phyloP scores from a whole-genome alignment of 2,797 vertebrate genomes.

The Paramormyrops hopkinsi region DNA sequence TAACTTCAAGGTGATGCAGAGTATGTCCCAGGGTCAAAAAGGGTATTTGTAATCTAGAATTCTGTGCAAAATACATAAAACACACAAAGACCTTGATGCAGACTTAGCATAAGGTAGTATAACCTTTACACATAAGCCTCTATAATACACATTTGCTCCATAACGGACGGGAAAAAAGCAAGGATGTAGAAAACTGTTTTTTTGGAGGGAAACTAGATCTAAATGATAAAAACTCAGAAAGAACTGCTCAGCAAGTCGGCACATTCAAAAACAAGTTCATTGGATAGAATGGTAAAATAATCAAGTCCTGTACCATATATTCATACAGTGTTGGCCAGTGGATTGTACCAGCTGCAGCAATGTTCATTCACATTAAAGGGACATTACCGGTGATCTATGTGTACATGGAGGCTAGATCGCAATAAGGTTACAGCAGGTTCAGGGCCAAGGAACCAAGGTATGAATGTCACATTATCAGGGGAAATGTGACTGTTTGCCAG shows the following conservation, averaged over 20 bases:
- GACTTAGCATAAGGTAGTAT: not conserved
- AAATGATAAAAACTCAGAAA: not conserved
- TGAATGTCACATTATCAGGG: not conserved
- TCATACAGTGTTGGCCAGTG: too few relatives aligned
- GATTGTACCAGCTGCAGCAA: not conserved
- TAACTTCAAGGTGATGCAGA: not conserved
- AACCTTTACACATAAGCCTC: not conserved
- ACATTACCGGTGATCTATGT: not conserved
- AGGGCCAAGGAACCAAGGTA: not conserved
- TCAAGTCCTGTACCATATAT: not conserved
- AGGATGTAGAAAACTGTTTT: not conserved
- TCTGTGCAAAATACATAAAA: not conserved
- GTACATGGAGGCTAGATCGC: not conserved
- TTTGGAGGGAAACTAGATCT: not conserved
- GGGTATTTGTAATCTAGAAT: not conserved
- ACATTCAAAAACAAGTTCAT: not conserved
- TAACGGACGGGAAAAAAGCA: not conserved
- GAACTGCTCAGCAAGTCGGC: not conserved
- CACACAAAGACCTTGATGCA: not conserved
- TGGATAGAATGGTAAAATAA: not conserved
- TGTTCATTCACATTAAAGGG: too few relatives aligned
- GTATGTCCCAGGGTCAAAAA: not conserved
- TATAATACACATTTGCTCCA: not conserved
- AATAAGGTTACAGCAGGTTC: slow-evolving; percentile 2
- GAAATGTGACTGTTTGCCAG: not conserved